phyloP scores from a whole-genome alignment of 2,888 invertebrate genomes.

The Pyrrhia umbra region DNA sequence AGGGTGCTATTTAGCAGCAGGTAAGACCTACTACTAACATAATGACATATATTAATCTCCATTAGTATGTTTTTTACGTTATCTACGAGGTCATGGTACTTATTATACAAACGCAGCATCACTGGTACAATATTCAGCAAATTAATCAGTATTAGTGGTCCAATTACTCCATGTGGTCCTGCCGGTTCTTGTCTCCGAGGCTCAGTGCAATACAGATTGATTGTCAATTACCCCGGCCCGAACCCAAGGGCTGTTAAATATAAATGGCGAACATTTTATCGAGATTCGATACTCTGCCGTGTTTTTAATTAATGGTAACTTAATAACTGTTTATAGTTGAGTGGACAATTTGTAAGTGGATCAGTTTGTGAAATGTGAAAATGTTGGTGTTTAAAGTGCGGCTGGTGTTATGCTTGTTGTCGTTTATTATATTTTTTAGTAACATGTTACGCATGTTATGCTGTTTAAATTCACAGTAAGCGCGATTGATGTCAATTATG shows the following conservation, averaged over 20 bases:
- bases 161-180: conserved; percentile 27
- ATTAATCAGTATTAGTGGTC: conserved; percentile 40
- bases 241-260: conserved; percentile 60
- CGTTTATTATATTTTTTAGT: not conserved
- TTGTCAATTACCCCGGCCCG: conserved; percentile 67
- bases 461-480: no score
- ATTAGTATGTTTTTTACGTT: not conserved
- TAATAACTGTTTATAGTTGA: conserved; percentile 37
- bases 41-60: no score
- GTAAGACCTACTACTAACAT: no score
- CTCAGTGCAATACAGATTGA: conserved; percentile 62
- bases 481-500: no score
- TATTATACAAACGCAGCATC: conserved; percentile 14
- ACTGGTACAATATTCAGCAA: conserved; percentile 24
- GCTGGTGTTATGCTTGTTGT: not conserved
- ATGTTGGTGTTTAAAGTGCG: not conserved
- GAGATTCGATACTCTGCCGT: conserved; percentile 42
- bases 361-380: conserved; percentile 8
- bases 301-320: conserved; percentile 61
- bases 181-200: conserved; percentile 32
- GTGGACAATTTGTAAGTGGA: conserved; percentile 19
- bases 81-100: not conserved
- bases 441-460: not conserved
- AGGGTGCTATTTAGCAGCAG: no score
- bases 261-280: conserved; percentile 67